These are phyloP conservation scores for Chymomyza amoena DNA, from an alignment of 2,888 invertebrate genomes.

Conservation along the genomic window DNA sequence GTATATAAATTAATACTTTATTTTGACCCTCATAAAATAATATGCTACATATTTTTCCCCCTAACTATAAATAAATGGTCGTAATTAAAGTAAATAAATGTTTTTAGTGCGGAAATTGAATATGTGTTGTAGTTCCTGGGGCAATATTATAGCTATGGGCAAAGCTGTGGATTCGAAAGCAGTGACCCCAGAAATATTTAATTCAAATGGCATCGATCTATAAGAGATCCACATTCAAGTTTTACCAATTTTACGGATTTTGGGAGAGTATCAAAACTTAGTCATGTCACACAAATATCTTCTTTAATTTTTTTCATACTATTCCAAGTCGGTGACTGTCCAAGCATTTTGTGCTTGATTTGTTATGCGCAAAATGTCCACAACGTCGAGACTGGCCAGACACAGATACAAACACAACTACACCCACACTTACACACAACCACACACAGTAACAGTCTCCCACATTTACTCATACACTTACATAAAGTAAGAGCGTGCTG, in stretches of 20 bases:
- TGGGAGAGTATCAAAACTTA: conserved; percentile 7
- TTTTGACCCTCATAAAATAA: too few species aligned
- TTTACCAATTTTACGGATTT: background rate
- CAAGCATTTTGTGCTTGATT: conserved; percentile 63
- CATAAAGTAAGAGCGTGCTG: conserved; percentile 46
- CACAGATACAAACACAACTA: background rate
- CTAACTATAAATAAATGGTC: too few species aligned
- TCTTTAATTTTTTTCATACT: conserved; percentile 9
- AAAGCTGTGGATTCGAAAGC: too few species aligned
- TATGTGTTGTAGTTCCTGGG: too few species aligned
- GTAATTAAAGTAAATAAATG: too few species aligned
- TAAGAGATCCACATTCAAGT: too few species aligned
- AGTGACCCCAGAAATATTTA: too few species aligned
- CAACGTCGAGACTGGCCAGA: conserved; percentile 66
- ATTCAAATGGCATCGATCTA: too few species aligned
- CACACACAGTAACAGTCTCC: background rate
- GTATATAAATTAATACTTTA: too few species aligned
- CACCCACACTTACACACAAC: background rate
- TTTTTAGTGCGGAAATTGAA: too few species aligned
- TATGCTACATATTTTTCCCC: too few species aligned
- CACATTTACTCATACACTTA: background rate
- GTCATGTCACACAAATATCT: background rate
- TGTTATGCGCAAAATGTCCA: conserved; percentile 75
- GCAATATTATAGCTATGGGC: too few species aligned
- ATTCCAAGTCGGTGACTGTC: conserved; percentile 17